Evolutionary conservation across 2,797 vertebrate genomes (phyloP), one percentile per base, ranked within the genome.

Genomic region (Lagodon rhomboides): DNA sequence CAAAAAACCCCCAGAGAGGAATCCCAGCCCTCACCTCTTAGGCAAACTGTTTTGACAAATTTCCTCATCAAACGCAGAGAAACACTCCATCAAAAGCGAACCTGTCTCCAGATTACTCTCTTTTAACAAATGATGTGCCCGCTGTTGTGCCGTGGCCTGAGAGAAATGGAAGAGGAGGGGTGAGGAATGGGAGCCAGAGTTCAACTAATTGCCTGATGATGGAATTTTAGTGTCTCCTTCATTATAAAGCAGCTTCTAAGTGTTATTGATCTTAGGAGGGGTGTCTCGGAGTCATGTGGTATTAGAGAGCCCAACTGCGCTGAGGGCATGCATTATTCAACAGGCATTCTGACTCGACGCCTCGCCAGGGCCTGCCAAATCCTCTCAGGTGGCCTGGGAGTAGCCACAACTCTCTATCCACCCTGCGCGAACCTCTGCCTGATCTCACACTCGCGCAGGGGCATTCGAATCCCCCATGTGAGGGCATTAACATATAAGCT

Each of bases 281-380:
- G 93, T 95, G 94, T 95, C 96, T 96, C 91, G 87, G 93, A 95
- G 94, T 93, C 89, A 85, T 93, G 94, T 95, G 96, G 97, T 96
- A 95, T 95, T 95, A 95, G 92, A 94, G 91, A 88, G 89, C 95
- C 95, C 94, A 90, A 95, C 95, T 95, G 94, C 96, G 93, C 94
- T 83, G 84, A 76, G 85, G 58, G 85, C 87, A 95, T 98, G 96
- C 95, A 97, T 97, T 97, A 97, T 97, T 97, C 96, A 97, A 94
- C 92, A 94, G 89, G 91, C 92, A 82, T 89, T 85, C 92, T 90
- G 89, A 93, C 86, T 88, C 53, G 81, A 89, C 73, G 91, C 92
- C 87, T 91, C 67, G 80, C 73, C 87, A 94, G 95, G 95, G 76
- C 72, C 95, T 94, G 92, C 73, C 65, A 94, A 94, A 80, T 94